Evolutionary conservation across 2,113 vertebrate genomes (phyloP), one percentile per base, ranked within the genome.

Genomic region (Marcusenius ussheri): DNA sequence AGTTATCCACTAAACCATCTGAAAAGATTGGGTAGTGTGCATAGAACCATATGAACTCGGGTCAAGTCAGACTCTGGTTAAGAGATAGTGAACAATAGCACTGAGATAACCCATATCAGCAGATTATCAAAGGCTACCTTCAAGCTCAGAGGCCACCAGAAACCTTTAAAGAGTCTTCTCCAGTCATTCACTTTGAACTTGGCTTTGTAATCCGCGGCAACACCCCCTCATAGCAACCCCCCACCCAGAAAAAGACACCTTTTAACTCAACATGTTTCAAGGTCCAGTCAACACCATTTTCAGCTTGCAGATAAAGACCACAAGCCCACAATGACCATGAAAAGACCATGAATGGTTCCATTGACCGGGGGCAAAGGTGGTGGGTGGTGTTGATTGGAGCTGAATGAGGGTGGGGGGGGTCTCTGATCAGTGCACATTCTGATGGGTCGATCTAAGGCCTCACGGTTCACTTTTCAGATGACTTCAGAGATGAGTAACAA

Each of bases 211-310:
- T 80, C 35, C 74, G 5, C 0, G 6, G 74, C 35, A 80, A 80
- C 15, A 80, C 74, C 74, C 74, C 35, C 35, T 80, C 13, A 80
- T 80, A 80, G 35, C n/a, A 70, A 10, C 8, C n/a, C 35, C 31
- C 35, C 74, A 15, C 35, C 11, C 11, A 42, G 5, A 42, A 35
- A 80, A 80, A 19, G 35, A 39, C 74, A 80, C 74, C 74, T 80
- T 80, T 80, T 80, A 80, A 80, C 31, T 80, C 74, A 80, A 42
- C 31, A 80, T 80, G 74, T 80, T 80, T 80, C 31, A 80, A 80
- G 17, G 74, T 80, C 74, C 74, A 39, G 31, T 39, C 74, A 80
- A 80, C 74, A 35, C 74, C 74, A 80, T 80, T 80, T 80, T 80
- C 74, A 42, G 35, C 31, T 35, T 11, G n/a, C 35, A 80, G 35